Evolutionary conservation across 2,888 invertebrate genomes (phyloP), one percentile per base, ranked within the genome.

Genomic region (Oxycera nigricornis): DNA sequence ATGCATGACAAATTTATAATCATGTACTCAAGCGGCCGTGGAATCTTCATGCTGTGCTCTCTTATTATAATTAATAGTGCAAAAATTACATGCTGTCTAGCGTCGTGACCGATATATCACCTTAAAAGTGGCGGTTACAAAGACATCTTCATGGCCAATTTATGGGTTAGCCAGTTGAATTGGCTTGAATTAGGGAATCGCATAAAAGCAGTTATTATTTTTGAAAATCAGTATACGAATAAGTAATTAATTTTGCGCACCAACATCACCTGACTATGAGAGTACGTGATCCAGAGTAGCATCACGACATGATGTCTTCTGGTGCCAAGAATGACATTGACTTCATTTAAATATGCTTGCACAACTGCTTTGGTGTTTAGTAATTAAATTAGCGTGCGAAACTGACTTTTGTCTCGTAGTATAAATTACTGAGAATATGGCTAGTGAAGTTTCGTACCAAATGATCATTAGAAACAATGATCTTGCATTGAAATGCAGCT

Each of bases 51-150:
- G 46, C 14, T 46, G 17, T 14, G 46, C n/a, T 46, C 11, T 14
- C 17, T 46, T 14, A 46, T 46, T 3, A 14, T 7, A 46, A 46
- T 46, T 46, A 46, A 46, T 17, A 46, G n/a, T 17, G 11, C 17
- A 46, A 46, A 46, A 46, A 46, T 46, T 46, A 14, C 46, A 46
- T 17, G 46, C 46, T 46, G 17, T 14, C 17, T 46, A n/a, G 11
- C 30, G 17, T 62, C 62, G 62, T 62, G 62, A 62, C 62, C 62
- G 62, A 62, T 62, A 62, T 62, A 62, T 62, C 62, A 62, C 22
- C 20, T 30, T 2, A 24, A 55, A 22, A 6, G 4, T 59, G 20
- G 17, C 35, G 62, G 30, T 62, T 9, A 24, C 9, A 9, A 55
- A 22, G 52, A 22, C 52, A 55, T 55, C 22, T 55, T 46, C n/a